Percentiles rank a stretch among this genome's conserved stretches.
These are phyloP conservation scores for Spodoptera litura DNA, from an alignment of 1,140 invertebrate genomes.

Conservation along the genomic window DNA sequence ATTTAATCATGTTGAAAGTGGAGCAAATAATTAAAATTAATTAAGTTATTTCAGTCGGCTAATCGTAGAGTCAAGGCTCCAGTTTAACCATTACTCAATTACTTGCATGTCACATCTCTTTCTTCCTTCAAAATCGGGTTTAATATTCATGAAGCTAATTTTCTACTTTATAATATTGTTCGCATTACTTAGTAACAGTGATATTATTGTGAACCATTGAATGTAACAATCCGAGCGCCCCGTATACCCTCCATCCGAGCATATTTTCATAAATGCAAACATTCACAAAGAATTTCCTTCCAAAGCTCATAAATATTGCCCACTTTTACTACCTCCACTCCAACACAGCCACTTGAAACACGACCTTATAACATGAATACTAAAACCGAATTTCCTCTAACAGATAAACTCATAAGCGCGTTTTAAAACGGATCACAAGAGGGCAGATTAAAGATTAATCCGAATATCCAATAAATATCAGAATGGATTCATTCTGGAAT, in stretches of 20 bases:
- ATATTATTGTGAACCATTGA: constrained; percentile 3
- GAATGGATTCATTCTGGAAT: constrained; percentile 79
- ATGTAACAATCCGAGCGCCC: constrained; percentile 54
- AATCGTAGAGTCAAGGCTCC: no score
- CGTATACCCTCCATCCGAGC: constrained; percentile 77
- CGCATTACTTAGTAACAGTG: constrained; percentile 8
- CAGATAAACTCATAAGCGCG: constrained; percentile 67
- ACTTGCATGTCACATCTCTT: no score
- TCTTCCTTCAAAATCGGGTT: neutral
- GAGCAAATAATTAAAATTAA: no score
- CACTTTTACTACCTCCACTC: constrained; percentile 76
- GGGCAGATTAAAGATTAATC: constrained; percentile 84
- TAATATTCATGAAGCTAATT: neutral
- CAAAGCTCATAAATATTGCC: constrained; percentile 85
- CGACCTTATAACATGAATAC: constrained; percentile 50
- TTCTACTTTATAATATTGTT: no score
- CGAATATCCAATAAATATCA: constrained; percentile 82
- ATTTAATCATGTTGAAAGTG: no score
- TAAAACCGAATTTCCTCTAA: constrained; percentile 57
- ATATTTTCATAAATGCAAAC: constrained; percentile 86
- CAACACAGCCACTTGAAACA: constrained; percentile 50
- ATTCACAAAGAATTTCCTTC: constrained; percentile 84
- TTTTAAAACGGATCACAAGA: constrained; percentile 74
- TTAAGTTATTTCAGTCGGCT: no score
- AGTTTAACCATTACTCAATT: no score